These are phyloP conservation scores for Oligia fasciuncula DNA, from an alignment of 2,888 invertebrate genomes.

Conservation along the genomic window DNA sequence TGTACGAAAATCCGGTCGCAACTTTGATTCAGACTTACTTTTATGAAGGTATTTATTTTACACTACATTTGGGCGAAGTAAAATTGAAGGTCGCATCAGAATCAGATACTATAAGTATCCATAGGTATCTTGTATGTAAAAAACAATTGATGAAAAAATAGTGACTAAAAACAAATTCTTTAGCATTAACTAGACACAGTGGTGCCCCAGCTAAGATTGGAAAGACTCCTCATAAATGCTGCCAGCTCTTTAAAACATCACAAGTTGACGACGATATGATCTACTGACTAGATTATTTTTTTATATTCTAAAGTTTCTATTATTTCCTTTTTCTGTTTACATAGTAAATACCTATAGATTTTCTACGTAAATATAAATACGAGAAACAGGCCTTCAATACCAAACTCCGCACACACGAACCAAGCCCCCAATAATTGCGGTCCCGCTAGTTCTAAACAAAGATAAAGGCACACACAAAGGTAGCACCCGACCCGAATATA, in stretches of 20 bases:
- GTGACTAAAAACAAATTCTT: neutral
- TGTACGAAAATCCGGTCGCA: neutral
- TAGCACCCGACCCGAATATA: constrained; percentile 79
- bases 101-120: neutral
- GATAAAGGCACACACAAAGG: constrained; percentile 73
- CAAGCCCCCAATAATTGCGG: constrained; percentile 28
- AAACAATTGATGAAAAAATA: neutral
- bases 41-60: neutral
- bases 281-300: too few species aligned
- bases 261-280: neutral
- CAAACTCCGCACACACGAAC: constrained; percentile 17
- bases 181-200: neutral
- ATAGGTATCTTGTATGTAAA: too few species aligned
- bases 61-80: neutral
- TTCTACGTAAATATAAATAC: neutral
- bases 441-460: constrained; percentile 66
- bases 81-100: neutral
- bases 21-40: constrained; percentile 24
- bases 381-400: constrained; percentile 8
- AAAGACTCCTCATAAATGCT: neutral
- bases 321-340: neutral
- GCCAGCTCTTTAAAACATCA: neutral
- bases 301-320: too few species aligned
- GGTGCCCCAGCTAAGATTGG: neutral
- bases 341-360: neutral